These are phyloP conservation scores for Alethe diademata DNA, from an alignment of 2,113 vertebrate genomes.

Conservation along the genomic window DNA sequence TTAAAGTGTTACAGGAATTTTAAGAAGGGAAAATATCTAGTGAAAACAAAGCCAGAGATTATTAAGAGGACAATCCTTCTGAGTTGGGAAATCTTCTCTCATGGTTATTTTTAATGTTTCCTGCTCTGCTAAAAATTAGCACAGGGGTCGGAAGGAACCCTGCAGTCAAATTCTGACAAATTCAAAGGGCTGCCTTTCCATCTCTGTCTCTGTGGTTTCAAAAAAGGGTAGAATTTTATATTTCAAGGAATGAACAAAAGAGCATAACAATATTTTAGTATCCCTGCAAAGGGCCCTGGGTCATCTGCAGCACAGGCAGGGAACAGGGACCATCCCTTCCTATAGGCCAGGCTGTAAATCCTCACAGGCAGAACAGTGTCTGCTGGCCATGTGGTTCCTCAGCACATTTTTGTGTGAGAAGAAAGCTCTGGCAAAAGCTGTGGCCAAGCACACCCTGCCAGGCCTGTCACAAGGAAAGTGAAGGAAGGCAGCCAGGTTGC, in stretches of 20 bases:
- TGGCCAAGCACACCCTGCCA: not conserved
- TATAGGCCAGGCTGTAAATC: not conserved
- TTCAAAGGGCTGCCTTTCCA: constrained; percentile 32
- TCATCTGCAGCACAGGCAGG: not conserved
- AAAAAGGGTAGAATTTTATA: not conserved
- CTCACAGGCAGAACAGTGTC: fast-evolving
- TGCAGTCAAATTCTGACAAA: constrained; percentile 4
- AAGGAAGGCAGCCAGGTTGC: constrained; percentile 13
- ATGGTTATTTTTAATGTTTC: constrained; percentile 62
- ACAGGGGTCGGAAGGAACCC: constrained; percentile 39
- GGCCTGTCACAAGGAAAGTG: not conserved
- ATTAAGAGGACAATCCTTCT: constrained; percentile 20
- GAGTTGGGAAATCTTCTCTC: constrained; percentile 37
- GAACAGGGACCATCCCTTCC: not conserved
- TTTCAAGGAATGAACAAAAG: not conserved
- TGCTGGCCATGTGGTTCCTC: not conserved
- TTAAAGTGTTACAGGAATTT: not conserved
- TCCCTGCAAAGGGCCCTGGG: not conserved
- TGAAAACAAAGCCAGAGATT: constrained; percentile 14
- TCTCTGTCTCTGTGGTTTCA: not conserved
- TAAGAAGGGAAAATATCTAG: not conserved
- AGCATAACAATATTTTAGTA: not conserved
- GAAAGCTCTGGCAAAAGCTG: not conserved
- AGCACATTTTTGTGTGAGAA: not conserved
- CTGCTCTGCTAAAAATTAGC: constrained; percentile 61